These are phyloP conservation scores for Austrolebias charrua DNA, from an alignment of 2,797 vertebrate genomes.

Conservation along the genomic window DNA sequence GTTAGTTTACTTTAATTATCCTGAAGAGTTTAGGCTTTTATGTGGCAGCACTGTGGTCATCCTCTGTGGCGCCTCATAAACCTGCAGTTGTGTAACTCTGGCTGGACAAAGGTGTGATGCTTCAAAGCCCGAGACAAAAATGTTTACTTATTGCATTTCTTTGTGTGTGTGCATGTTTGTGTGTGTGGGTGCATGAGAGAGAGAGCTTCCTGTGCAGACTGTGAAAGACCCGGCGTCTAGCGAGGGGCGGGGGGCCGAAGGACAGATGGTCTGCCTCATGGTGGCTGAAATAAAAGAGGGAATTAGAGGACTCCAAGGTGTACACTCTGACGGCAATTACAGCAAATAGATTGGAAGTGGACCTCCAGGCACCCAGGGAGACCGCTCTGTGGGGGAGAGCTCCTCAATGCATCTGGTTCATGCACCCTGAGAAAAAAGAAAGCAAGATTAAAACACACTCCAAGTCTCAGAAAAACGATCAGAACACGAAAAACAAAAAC, in stretches of 20 bases:
- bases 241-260: conserved; percentile 72
- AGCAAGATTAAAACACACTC: conserved; percentile 73
- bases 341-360: conserved; percentile 97
- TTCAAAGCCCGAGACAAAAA: conserved; percentile 75
- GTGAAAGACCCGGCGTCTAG: conserved; percentile 64
- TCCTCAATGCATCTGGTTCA: conserved; percentile 88
- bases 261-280: conserved; percentile 97
- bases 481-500: conserved; percentile 31
- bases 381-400: conserved; percentile 84
- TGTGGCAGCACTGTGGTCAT: conserved; percentile 64
- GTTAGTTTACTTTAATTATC: conserved; percentile 61
- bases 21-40: conserved; percentile 58
- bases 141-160: conserved; percentile 69
- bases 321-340: conserved; percentile 95
- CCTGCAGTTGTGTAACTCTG: conserved; percentile 54
- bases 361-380: conserved; percentile 84
- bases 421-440: conserved; percentile 82
- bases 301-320: conserved; percentile 97
- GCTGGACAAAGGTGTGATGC: conserved; percentile 64
- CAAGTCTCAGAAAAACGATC: conserved; percentile 30
- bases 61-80: conserved; percentile 75
- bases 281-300: conserved; percentile 96
- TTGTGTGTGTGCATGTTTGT: conserved; percentile 24
- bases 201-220: conserved; percentile 54
- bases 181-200: conserved; percentile 11